These are phyloP conservation scores for Arenaria interpres DNA, from an alignment of 2,113 vertebrate species.

Conservation along the genomic window DNA sequence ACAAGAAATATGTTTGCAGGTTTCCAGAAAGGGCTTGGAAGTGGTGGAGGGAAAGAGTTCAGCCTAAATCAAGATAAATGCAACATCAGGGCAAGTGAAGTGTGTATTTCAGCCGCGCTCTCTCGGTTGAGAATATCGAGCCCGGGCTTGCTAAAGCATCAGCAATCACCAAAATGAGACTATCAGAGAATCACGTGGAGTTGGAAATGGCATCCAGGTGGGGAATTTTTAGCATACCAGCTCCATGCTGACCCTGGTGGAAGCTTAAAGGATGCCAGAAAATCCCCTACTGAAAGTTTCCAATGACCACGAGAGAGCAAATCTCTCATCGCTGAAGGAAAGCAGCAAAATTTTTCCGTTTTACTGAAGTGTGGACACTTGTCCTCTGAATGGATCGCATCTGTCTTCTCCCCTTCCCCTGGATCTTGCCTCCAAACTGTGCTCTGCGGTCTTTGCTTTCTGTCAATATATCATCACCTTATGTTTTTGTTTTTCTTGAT, in stretches of 20 bases:
- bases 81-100: background rate
- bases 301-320: background rate
- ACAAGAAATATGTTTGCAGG: background rate
- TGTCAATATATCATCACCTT: background rate
- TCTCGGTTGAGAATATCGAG: background rate
- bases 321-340: background rate
- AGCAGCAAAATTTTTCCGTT: background rate
- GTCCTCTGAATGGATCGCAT: too few species aligned
- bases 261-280: background rate
- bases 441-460: background rate
- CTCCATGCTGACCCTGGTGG: background rate
- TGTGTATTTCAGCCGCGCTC: background rate
- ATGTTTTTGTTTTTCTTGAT: background rate
- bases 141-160: background rate
- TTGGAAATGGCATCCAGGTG: background rate
- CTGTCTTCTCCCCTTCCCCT: background rate
- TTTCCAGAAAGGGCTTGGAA: background rate
- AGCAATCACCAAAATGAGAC: background rate
- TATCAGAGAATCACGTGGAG: background rate
- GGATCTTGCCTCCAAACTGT: too few species aligned
- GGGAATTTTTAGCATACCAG: background rate
- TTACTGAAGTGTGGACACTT: fast-evolving
- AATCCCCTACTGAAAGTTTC: background rate
- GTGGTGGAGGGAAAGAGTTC: background rate
- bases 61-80: background rate